Evolutionary conservation across 1,140 invertebrate genomes (phyloP), one percentile per base, ranked within the genome.

Genomic region (Drosophila seguyi): DNA sequence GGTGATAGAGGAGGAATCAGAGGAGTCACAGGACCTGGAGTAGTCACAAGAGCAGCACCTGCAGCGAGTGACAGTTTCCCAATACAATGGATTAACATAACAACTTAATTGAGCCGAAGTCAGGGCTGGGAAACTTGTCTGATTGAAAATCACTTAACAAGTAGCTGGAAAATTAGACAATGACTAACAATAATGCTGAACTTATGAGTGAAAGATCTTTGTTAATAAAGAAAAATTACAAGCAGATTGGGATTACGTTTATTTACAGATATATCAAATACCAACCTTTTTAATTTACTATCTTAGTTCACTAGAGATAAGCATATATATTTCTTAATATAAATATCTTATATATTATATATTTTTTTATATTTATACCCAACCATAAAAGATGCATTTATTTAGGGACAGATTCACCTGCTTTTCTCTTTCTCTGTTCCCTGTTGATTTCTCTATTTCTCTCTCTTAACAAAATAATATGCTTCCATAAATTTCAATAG

Each of bases 71-170:
- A 69, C 66, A 69, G 47, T 55, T 71, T 29, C n/a, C 65, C 65
- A 31, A 71, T 57, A 72, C 65, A 41, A 74, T 44, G 60, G 69
- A 75, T 47, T 65, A 74, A 38, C 52, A 57, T 53, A 65, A 50
- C 50, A 44, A 31, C 42, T 63, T 39, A 63, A 62, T 65, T 31
- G 29, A 25, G 29, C 47, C 8, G 11, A 16, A 10, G 2, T 1
- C 34, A 25, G n/a, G n/a, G 5, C 1, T 1, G 52, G 31, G 34
- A 53, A 53, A 53, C 38, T 53, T 53, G 31, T 53, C 31, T 53
- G 50, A 53, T 53, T 53, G 50, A 36, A 36, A 53, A 36, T 36
- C 50, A 36, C 50, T 53, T 53, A 36, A 53, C 36, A 53, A 53
- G 31, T 8, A 16, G 1, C 0, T 5, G 2, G 5, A 53, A 53